A percentile compares a stretch with the other conserved stretches of the same genome.
Conservation (phyloP, 2,113 vertebrate species). For the Silurus asotus region DNA sequence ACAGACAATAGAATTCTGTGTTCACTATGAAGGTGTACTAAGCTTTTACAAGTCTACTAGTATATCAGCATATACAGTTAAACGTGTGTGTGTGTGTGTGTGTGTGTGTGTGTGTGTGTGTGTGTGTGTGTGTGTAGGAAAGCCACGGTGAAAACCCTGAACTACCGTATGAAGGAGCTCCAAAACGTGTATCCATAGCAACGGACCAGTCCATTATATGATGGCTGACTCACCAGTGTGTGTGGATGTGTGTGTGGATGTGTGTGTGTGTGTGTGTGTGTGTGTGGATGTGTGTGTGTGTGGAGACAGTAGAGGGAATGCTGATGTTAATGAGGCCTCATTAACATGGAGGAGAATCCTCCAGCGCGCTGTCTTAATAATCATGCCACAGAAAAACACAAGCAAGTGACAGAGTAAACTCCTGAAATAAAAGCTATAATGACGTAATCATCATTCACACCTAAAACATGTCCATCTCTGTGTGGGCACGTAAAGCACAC, state of each 20-base stretch:
- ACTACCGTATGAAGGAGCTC: conserved; percentile 27
- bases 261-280: too few species aligned
- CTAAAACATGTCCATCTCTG: conserved; percentile 21
- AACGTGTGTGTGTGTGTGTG: neutral
- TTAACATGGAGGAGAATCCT: conserved; percentile 11
- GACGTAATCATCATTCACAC: conserved; percentile 8
- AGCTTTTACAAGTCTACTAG: too few species aligned
- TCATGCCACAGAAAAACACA: neutral
- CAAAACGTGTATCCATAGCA: conserved; percentile 41
- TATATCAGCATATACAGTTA: too few species aligned
- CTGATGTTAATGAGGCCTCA: conserved; percentile 24
- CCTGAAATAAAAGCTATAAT: conserved; percentile 21
- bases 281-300: neutral
- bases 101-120: neutral
- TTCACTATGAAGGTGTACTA: too few species aligned
- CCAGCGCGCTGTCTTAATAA: conserved; percentile 8
- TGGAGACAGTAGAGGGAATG: neutral
- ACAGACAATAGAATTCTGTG: too few species aligned
- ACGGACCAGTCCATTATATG: conserved; percentile 21
- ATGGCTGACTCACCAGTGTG: conserved; percentile 29
- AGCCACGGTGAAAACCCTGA: conserved; percentile 1
- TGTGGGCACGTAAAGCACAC: too few species aligned
- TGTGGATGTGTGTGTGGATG: neutral
- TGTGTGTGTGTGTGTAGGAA: neutral
- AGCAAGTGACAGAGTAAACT: neutral